These are phyloP conservation scores for Platycercus adscitus DNA, from an alignment of 2,113 vertebrate species.

Conservation along the genomic window DNA sequence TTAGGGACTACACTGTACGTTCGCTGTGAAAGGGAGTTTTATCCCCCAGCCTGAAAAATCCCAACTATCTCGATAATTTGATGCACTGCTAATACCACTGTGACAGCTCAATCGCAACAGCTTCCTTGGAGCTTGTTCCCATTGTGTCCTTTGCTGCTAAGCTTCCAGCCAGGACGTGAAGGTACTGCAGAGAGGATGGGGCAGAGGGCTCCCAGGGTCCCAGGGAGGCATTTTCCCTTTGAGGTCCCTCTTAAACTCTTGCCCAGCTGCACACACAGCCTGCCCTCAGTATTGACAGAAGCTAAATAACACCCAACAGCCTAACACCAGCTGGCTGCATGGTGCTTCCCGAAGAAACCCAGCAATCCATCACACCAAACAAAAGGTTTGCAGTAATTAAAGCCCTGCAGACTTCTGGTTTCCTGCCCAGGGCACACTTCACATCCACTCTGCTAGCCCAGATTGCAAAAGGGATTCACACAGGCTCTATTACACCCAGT, in stretches of 20 bases:
- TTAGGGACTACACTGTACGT: background rate
- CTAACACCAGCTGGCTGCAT: accelerated
- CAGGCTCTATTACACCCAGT: accelerated
- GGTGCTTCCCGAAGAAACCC: background rate
- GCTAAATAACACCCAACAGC: background rate
- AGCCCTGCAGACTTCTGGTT: background rate
- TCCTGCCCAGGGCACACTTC: background rate
- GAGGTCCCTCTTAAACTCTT: background rate
- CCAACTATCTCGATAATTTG: background rate
- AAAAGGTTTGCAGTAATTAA: background rate
- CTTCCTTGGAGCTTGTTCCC: background rate
- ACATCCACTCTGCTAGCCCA: background rate
- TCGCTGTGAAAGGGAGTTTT: background rate
- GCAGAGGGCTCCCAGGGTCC: background rate
- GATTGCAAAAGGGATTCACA: accelerated
- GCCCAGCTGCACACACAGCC: background rate
- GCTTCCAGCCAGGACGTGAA: background rate
- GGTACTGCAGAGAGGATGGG: background rate
- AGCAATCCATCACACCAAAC: accelerated
- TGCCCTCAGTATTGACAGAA: accelerated
- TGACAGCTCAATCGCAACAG: background rate
- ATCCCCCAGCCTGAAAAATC: constrained; percentile 29
- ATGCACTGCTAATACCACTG: background rate
- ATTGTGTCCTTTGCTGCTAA: background rate
- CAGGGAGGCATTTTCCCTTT: background rate